Evolutionary conservation across 2,888 invertebrate species (phyloP), one percentile per base, ranked within the genome.

Genomic region (Dasypolia templi): DNA sequence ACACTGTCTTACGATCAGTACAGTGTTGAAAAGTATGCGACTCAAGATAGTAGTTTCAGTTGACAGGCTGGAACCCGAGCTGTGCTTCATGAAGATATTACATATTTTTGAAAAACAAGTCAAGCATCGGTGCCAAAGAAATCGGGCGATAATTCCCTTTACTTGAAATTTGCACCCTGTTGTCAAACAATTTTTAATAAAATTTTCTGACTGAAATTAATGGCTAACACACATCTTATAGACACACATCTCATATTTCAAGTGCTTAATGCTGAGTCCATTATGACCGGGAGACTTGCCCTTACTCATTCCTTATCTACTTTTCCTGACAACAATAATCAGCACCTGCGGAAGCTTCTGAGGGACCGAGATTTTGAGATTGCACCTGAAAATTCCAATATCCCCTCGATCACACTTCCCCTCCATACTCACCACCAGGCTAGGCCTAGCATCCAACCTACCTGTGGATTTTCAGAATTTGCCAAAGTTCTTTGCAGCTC

Each of bases 11-110:
- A 35, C 81, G 63, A 5, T 65, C 61, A 1, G 76, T 78, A 39
- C 79, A 80, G 22, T 85, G 83, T 58, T 62, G 58, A 35, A 80
- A 72, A 32, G 83, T 68, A 14, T 79, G 74, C n/a, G n/a, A n/a
- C 75, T 83, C 82, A 6, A 85, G 32, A 26, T 79, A 14, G 82
- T 84, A 2, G 82, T n/a, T n/a, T n/a, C n/a, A 84, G 11, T 81
- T 65, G 4, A 62, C 63, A 0, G 69, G 32, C 14, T 62, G 49
- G 44, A 83, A 82, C 1, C 81, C 78, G 12, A 81, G 78, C 44
- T 81, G 79, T 29, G 62, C 73, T 9, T 62, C 61, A 44, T 73
- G 59, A 3, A 73, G 22, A 9, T 44, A 35, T 22, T 66, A 22
- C 5, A 59, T 19, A 11, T 26, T 62, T 2, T 42, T 44, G 5